These are phyloP conservation scores for Phoebastria nigripes DNA, from an alignment of 2,797 vertebrate species.

Conservation along the genomic window DNA sequence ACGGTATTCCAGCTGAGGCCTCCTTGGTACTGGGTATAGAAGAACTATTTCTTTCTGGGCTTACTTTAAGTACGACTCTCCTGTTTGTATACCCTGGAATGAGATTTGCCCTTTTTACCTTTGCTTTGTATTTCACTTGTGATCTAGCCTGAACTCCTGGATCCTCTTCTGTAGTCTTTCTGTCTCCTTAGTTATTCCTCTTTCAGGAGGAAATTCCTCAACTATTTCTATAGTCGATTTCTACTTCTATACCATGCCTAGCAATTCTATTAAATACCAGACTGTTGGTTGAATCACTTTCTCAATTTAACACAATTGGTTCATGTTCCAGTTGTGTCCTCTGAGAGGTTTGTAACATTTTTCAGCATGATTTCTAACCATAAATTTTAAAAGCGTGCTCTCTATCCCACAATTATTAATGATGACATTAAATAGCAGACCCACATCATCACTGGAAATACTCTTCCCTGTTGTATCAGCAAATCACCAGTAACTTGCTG, in stretches of 20 bases:
- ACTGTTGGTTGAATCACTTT: background rate
- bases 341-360: background rate
- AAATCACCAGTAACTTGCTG: background rate
- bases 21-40: background rate
- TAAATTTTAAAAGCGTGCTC: background rate
- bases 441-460: background rate
- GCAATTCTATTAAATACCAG: background rate
- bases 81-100: background rate
- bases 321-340: background rate
- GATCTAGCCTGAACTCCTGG: background rate
- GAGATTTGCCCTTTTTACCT: background rate
- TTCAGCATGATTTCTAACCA: background rate
- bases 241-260: background rate
- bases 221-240: background rate
- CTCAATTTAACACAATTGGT: background rate
- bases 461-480: background rate
- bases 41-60: background rate
- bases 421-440: background rate
- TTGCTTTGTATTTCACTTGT: background rate
- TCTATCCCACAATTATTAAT: background rate
- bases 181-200: background rate
- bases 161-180: background rate
- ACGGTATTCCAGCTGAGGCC: background rate
- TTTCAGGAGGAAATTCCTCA: background rate
- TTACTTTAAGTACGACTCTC: background rate